These are phyloP conservation scores for Martes martes DNA, from an alignment of 2,113 vertebrate species.

Conservation along the genomic window DNA sequence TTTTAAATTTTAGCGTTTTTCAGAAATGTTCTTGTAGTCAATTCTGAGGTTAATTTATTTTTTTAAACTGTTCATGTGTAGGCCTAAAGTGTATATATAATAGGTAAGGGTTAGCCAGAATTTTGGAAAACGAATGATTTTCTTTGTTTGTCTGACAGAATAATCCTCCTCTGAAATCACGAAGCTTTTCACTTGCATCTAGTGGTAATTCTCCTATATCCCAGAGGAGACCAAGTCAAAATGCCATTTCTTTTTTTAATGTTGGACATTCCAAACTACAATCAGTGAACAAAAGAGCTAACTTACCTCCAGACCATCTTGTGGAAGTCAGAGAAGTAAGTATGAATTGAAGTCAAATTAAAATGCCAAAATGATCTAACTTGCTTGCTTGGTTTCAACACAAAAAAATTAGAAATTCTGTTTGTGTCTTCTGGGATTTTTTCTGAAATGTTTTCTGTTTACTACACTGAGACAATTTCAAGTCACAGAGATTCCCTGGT, in stretches of 20 bases:
- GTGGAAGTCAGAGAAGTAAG: constrained; percentile 95
- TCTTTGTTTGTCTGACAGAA: constrained; percentile 86
- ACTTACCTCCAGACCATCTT: constrained; percentile 93
- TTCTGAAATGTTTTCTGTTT: background rate
- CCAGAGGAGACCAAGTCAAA: constrained; percentile 92
- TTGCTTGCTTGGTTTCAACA: background rate
- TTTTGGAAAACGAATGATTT: constrained; percentile 60
- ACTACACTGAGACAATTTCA: background rate
- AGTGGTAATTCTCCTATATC: constrained; percentile 93
- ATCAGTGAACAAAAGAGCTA: constrained; percentile 86
- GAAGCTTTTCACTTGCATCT: constrained; percentile 95
- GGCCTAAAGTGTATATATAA: background rate
- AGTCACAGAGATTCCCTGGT: background rate
- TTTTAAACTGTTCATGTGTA: background rate
- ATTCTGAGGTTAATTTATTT: constrained; percentile 36
- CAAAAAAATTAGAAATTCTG: background rate
- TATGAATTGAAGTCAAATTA: constrained; percentile 34
- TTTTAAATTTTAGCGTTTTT: constrained; percentile 41
- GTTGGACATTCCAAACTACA: constrained; percentile 89
- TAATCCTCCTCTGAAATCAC: constrained; percentile 95
- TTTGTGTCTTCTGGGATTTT: background rate
- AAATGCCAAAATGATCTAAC: background rate
- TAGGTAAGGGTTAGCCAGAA: background rate
- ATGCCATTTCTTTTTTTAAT: constrained; percentile 87
- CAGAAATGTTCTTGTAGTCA: background rate